Evolutionary conservation across 2,113 vertebrate species (phyloP).

Genomic region (Hydrochoerus hydrochaeris): DNA sequence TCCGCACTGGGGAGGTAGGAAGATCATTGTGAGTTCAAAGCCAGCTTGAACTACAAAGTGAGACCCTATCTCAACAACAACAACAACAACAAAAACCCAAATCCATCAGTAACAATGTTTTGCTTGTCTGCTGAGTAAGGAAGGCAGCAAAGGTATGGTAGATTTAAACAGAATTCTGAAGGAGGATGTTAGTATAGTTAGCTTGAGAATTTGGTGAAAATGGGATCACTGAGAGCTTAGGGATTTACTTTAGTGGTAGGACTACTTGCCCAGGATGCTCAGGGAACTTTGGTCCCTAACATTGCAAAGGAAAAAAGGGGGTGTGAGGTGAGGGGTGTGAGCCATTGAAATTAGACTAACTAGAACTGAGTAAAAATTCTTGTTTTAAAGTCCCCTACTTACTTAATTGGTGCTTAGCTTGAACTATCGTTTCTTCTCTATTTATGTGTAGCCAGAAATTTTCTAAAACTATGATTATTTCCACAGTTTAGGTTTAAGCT

Average conservation of each 20-base stretch:
- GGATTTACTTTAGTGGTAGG: background rate
- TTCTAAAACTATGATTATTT: constrained; percentile 50
- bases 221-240: background rate
- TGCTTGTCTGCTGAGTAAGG: background rate
- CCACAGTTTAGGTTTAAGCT: background rate
- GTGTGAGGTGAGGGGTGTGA: too few species aligned
- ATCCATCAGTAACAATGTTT: background rate
- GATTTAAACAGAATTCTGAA: background rate
- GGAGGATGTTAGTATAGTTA: background rate
- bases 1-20: background rate
- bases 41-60: background rate
- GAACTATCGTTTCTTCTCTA: constrained; percentile 4
- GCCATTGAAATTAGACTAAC: background rate
- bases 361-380: background rate
- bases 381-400: background rate
- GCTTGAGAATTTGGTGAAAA: constrained; percentile 16
- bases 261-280: background rate
- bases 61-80: background rate
- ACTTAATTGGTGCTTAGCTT: constrained; percentile 12
- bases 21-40: background rate
- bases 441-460: background rate
- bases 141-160: background rate
- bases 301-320: background rate
- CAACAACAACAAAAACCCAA: background rate
- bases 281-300: background rate